phyloP scores from a whole-genome alignment of 1,140 invertebrate species.

The Teleopsis dalmanni region DNA sequence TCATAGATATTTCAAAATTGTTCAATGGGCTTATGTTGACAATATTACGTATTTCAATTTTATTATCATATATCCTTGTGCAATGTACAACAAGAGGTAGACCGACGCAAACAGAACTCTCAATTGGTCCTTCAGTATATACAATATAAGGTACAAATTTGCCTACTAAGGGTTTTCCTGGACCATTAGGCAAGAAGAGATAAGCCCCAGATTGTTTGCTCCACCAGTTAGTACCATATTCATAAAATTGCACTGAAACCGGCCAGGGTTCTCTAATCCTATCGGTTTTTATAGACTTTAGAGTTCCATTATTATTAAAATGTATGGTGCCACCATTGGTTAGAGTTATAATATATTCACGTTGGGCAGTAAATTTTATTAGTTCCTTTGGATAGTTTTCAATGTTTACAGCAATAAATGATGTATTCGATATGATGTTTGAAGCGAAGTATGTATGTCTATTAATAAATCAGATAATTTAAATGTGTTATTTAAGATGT shows the following conservation, averaged over 20 bases:
- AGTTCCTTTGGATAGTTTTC: conserved; percentile 36
- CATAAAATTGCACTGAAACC: conserved; percentile 63
- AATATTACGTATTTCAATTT: conserved; percentile 62
- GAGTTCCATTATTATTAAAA: conserved; percentile 59
- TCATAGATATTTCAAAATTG: conserved; percentile 88
- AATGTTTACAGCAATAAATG: conserved; percentile 28
- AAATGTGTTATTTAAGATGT: neutral
- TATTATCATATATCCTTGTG: conserved; percentile 58
- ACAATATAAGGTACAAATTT: conserved; percentile 32
- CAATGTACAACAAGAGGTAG: conserved; percentile 58
- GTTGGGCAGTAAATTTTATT: conserved; percentile 34
- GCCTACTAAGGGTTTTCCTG: conserved; percentile 25
- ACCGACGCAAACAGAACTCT: conserved; percentile 63
- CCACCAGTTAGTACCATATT: conserved; percentile 62
- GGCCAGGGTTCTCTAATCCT: conserved; percentile 48
- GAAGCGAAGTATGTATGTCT: conserved; percentile 50
- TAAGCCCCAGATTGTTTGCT: conserved; percentile 91
- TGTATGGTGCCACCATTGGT: conserved; percentile 48
- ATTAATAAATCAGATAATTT: conserved; percentile 5
- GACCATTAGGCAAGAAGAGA: conserved; percentile 84
- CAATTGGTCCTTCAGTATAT: conserved; percentile 35
- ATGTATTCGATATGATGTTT: conserved; percentile 47
- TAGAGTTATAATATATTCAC: conserved; percentile 31
- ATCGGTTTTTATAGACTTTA: conserved; percentile 54
- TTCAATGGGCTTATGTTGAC: conserved; percentile 63